Conservation (phyloP, 2,113 vertebrate genomes). For the Colossoma macropomum region DNA sequence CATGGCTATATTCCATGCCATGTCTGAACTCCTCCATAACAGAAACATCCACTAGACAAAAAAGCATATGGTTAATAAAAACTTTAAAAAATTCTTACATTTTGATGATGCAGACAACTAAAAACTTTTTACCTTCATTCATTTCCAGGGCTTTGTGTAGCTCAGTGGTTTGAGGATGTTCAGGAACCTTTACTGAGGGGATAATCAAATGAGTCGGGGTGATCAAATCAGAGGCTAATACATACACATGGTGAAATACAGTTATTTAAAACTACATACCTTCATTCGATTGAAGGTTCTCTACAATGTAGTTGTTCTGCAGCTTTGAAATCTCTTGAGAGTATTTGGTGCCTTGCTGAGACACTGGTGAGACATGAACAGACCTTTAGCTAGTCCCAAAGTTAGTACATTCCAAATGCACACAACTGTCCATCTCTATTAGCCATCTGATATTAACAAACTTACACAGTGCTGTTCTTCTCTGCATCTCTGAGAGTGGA, state of each 20-base stretch:
- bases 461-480: constrained; percentile 19
- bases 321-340: neutral
- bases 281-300: constrained; percentile 1
- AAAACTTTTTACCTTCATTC: constrained; percentile 41
- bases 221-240: neutral
- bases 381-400: too few species aligned
- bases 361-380: neutral
- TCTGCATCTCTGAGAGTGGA: constrained; percentile 40
- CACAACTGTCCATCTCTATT: neutral
- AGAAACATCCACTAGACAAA: constrained; percentile 4
- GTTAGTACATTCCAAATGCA: neutral
- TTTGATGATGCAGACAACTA: neutral
- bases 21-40: constrained; percentile 35
- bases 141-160: neutral
- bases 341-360: neutral
- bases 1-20: neutral
- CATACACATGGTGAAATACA: neutral
- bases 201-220: neutral
- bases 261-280: neutral
- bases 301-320: neutral
- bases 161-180: neutral
- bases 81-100: neutral
- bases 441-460: neutral
- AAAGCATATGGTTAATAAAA: constrained; percentile 9
- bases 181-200: neutral